Evolutionary conservation across 2,113 vertebrate species (phyloP).

Genomic region (Lagopus leucura): DNA sequence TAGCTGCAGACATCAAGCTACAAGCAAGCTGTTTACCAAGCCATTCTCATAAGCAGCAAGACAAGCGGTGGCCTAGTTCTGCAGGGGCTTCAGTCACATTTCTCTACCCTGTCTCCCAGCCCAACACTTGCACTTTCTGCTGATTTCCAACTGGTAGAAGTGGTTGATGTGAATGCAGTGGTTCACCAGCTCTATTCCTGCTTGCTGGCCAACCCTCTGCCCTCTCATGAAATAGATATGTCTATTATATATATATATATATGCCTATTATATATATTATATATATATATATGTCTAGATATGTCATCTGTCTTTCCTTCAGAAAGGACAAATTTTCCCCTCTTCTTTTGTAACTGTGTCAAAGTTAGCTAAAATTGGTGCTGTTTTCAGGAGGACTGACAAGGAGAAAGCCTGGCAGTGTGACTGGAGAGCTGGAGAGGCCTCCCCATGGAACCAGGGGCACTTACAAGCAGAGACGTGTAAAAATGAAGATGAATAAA

Average conservation of each 20-base stretch:
- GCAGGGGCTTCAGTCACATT: neutral
- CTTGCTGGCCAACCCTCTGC: rapidly evolving
- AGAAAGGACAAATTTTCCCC: neutral
- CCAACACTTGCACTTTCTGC: neutral
- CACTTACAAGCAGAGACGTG: neutral
- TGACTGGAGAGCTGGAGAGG: neutral
- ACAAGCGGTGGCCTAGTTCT: neutral
- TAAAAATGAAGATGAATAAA: neutral
- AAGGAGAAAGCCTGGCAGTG: neutral
- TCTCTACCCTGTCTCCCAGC: neutral
- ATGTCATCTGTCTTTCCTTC: neutral
- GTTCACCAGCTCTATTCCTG: neutral
- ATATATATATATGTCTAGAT: too few relatives aligned
- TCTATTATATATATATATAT: too few relatives aligned
- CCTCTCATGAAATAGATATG: neutral
- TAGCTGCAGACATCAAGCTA: neutral
- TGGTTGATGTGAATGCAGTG: rapidly evolving
- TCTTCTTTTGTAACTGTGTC: neutral
- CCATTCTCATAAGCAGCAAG: rapidly evolving
- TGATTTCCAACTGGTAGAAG: neutral
- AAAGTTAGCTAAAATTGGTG: neutral
- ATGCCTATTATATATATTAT: too few relatives aligned
- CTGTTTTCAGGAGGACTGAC: neutral
- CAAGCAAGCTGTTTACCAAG: neutral
- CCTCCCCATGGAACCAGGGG: neutral